Base-by-base conservation (phyloP, 2,888 invertebrate species). In the Lasioglossum oenotherae region DNA sequence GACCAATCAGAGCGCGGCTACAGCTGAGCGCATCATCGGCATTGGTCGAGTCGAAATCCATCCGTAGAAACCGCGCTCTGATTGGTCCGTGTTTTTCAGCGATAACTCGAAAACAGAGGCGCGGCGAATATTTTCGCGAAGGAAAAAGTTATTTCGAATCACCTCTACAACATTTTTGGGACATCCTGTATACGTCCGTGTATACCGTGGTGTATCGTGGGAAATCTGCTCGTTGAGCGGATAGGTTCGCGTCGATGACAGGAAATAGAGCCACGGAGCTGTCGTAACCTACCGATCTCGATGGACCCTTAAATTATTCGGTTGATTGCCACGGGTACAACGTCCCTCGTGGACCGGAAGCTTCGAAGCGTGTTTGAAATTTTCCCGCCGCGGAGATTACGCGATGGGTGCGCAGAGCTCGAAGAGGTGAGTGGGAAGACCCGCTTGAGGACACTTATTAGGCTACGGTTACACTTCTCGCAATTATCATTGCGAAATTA, bases 351-450 rank as follows among this genome's bases (percentile, higher is more conserved):
- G 53, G 23, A 53, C 23, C 53, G 53, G 53, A 53, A 53, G 53
- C 53, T 19, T 38, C 23, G 38, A 60, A 46, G 12, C 69, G 19
- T 23, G 35, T 67, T 49, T 4, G 69, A 3, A 3, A 53, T 53
- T 49, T 35, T 57, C 71, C 19, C 19, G 27, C 64, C 60, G 12
- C 8, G 31, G 35, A 19, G 53, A 72, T 27, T 41, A 12, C 67
- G 46, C 71, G 49, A 89, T 90, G 89, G 89, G 89, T 71, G 64
- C 82, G 35, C 90, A 84, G 60, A 88, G 76, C 69, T 90, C 89
- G 19, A 90, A 88, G 74, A 83, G 89, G 89, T 90, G 69, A 73
- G 67, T n/a, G 67, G 23, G 5, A 57, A 53, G 27, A 46, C 72
- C 49, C n/a, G 46, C 44, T 35, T 23, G 46, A 4, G 38, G 10